These are phyloP conservation scores for Ceyx cyanopectus DNA, from an alignment of 2,113 vertebrate species.

Conservation along the genomic window DNA sequence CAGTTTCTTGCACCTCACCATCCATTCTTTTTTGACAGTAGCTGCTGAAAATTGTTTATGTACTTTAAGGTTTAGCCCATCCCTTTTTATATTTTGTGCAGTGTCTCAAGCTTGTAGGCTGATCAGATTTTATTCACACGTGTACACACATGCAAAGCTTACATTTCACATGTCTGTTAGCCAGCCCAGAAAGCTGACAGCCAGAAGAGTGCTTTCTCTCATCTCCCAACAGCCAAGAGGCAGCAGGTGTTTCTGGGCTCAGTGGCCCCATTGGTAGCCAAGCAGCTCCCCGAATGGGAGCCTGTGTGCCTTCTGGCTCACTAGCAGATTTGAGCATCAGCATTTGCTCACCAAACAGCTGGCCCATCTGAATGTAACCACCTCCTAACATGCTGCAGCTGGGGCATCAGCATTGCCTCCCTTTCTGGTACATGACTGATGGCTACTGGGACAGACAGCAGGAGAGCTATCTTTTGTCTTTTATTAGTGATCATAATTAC, in stretches of 20 bases:
- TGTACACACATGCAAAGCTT: not conserved
- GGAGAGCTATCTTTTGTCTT: not conserved
- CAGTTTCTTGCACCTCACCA: not conserved
- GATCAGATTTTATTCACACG: not conserved
- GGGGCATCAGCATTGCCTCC: not conserved
- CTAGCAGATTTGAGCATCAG: fast-evolving
- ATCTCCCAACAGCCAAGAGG: not conserved
- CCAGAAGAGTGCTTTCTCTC: not conserved
- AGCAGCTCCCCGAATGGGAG: not conserved
- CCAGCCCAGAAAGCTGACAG: not conserved
- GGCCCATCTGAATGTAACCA: not conserved
- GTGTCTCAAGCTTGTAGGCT: not conserved
- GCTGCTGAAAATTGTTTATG: not conserved
- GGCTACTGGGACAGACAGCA: not conserved
- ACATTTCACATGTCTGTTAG: not conserved
- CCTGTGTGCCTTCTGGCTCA: fast-evolving
- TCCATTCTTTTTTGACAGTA: not conserved
- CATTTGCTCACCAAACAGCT: not conserved
- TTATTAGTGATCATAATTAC: fast-evolving
- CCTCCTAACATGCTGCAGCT: not conserved
- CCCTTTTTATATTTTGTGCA: not conserved
- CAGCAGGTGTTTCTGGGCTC: not conserved
- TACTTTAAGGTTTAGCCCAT: not conserved
- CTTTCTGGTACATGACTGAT: not conserved
- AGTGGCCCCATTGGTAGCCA: fast-evolving